Evolutionary conservation across 1,140 invertebrate genomes (phyloP), one percentile per base, ranked within the genome.

Genomic region (Aphidius gifuensis): DNA sequence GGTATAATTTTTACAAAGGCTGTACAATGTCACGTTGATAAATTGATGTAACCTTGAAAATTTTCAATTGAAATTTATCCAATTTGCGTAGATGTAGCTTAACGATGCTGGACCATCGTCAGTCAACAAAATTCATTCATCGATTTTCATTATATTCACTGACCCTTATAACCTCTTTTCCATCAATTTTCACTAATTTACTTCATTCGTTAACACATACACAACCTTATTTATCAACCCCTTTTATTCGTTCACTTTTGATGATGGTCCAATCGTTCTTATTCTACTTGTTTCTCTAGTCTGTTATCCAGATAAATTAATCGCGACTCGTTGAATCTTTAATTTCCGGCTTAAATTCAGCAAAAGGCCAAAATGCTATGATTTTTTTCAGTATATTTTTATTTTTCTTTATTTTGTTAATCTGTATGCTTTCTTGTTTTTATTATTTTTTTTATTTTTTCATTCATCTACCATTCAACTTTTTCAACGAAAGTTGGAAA

Each of bases 291-390:
- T 60, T 50, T 47, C 60, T 54, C 32, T 64, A 64, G 51, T 64
- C 58, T 60, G 66, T 68, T 63, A 60, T 58, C 62, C 58, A 16
- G 39, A 32, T 32, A 70, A 74, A 74, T 74, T 72, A 73, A 67
- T 68, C 53, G 61, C 69, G 67, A 67, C 71, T 74, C 72, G 72
- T 74, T 74, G 72, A 74, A 73, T 74, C 71, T 74, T 74, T 74
- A 72, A 74, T 74, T 74, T 74, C 73, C 73, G 73, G 71, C 63
- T 56, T 64, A 46, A 49, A 42, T 55, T 42, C 16, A 51, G 56
- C 44, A 45, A 48, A 61, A 32, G 61, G 46, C 67, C 64, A 60
- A 38, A 54, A 46, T 66, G 38, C 58, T 49, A 59, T 61, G 61
- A 70, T 69, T 72, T 72, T 71, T 66, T 59, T 64, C 64, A 64